Percentiles rank a stretch among this genome's conserved stretches.
Conservation (phyloP, 1,140 invertebrate species). For the Bradysia coprophila region DNA sequence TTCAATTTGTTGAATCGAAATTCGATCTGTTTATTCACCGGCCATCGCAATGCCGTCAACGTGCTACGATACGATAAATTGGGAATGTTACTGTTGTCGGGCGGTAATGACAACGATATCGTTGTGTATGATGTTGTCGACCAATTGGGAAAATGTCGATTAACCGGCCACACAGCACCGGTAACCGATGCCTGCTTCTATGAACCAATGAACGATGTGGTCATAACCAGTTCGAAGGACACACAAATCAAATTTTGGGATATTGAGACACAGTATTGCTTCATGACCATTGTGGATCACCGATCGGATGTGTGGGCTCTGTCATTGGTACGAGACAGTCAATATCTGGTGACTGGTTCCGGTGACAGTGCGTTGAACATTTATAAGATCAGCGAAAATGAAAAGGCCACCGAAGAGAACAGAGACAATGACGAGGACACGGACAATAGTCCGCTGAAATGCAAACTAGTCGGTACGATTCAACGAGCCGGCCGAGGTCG, state of each 20-base stretch:
- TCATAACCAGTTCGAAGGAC: conserved; percentile 86
- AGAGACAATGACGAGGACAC: conserved; percentile 27
- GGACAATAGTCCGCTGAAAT: conserved; percentile 40
- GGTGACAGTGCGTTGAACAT: conserved; percentile 69
- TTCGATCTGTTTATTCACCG: conserved; percentile 46
- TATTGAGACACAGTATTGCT: conserved; percentile 85
- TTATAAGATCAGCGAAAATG: conserved; percentile 42
- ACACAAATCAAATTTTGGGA: conserved; percentile 97
- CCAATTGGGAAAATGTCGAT: conserved; percentile 70
- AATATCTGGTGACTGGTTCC: conserved; percentile 70
- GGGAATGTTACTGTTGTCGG: conserved; percentile 16
- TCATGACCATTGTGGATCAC: conserved; percentile 76
- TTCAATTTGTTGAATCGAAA: conserved; percentile 56
- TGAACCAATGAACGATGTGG: conserved; percentile 37
- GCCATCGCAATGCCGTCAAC: neutral
- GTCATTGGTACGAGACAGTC: conserved; percentile 55
- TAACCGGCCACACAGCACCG: conserved; percentile 81
- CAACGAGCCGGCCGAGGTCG: conserved; percentile 56
- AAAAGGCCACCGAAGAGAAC: conserved; percentile 27
- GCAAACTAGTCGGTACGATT: conserved; percentile 54
- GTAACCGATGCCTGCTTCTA: conserved; percentile 74
- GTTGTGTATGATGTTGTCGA: conserved; percentile 90
- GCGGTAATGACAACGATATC: conserved; percentile 64
- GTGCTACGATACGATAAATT: conserved; percentile 52
- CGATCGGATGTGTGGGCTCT: conserved; percentile 72